phyloP scores from a whole-genome alignment of 2,113 vertebrate species.

The Atherinomorus stipes region DNA sequence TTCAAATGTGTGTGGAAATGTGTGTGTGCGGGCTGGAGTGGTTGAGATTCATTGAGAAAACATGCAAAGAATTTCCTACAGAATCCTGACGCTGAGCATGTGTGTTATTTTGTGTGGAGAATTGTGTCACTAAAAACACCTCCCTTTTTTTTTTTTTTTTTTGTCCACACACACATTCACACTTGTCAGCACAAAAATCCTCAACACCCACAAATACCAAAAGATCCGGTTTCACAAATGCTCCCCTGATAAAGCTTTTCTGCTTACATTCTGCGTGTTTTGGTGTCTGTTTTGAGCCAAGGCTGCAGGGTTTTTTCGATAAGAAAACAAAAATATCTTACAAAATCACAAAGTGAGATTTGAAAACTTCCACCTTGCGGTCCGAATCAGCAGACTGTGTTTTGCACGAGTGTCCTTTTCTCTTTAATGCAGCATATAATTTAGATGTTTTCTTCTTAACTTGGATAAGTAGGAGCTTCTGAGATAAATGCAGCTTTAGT shows the following conservation, averaged over 20 bases:
- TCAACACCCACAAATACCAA: constrained; percentile 49
- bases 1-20: constrained; percentile 14
- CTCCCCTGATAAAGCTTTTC: constrained; percentile 43
- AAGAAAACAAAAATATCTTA: not conserved
- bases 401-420: constrained; percentile 21
- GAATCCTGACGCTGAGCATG: constrained; percentile 55
- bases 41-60: constrained; percentile 68
- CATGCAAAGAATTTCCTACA: constrained; percentile 69
- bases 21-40: constrained; percentile 9
- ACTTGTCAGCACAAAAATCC: constrained; percentile 43
- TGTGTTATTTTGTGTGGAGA: constrained; percentile 42
- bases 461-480: constrained; percentile 29
- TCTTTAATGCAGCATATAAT: constrained; percentile 54
- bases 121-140: constrained; percentile 22
- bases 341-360: constrained; percentile 61
- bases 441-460: constrained; percentile 61
- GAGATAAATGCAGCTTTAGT: constrained; percentile 52
- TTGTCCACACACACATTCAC: constrained; percentile 23
- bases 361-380: constrained; percentile 51
- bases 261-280: constrained; percentile 48
- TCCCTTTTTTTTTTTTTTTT: constrained; percentile 1
- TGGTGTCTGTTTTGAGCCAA: constrained; percentile 38
- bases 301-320: constrained; percentile 32
- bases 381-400: constrained; percentile 26
- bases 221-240: constrained; percentile 57